Evolutionary conservation across 1,140 invertebrate genomes (phyloP).

Genomic region (Muscidifurax raptorellus): DNA sequence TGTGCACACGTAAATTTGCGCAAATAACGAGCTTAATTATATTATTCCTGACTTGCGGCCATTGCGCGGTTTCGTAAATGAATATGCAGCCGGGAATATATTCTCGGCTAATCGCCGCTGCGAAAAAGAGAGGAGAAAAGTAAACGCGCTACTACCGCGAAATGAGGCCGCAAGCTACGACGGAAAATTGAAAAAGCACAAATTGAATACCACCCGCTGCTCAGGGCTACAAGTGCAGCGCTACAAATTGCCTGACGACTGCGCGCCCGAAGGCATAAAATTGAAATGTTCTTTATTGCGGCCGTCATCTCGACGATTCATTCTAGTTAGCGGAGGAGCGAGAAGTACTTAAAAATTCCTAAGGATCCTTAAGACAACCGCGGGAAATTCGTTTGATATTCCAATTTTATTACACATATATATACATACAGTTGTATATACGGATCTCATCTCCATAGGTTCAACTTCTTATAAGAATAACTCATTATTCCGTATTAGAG

Average conservation of each 20-base stretch:
- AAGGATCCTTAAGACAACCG: background rate
- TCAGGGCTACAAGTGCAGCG: background rate
- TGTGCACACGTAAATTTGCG: background rate
- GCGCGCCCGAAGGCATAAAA: background rate
- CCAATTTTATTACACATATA: too few relatives aligned
- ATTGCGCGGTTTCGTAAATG: background rate
- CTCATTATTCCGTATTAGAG: too few relatives aligned
- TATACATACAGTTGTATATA: too few relatives aligned
- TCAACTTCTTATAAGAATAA: too few relatives aligned
- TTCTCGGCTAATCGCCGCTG: background rate
- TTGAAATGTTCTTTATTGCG: conserved; percentile 6
- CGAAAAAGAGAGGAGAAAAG: background rate
- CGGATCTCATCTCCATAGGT: too few relatives aligned
- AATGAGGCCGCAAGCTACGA: conserved; percentile 33
- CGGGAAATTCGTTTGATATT: too few relatives aligned
- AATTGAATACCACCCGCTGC: conserved; percentile 33
- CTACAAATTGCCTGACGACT: background rate
- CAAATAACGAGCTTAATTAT: background rate
- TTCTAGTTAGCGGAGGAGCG: background rate
- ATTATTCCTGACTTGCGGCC: background rate
- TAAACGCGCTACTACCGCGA: conserved; percentile 11
- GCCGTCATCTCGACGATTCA: background rate
- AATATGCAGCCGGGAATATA: background rate
- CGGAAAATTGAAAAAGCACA: conserved; percentile 21
- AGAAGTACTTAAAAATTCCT: background rate